phyloP scores from a whole-genome alignment of 2,797 vertebrate species.

The Urosaurus nigricauda region DNA sequence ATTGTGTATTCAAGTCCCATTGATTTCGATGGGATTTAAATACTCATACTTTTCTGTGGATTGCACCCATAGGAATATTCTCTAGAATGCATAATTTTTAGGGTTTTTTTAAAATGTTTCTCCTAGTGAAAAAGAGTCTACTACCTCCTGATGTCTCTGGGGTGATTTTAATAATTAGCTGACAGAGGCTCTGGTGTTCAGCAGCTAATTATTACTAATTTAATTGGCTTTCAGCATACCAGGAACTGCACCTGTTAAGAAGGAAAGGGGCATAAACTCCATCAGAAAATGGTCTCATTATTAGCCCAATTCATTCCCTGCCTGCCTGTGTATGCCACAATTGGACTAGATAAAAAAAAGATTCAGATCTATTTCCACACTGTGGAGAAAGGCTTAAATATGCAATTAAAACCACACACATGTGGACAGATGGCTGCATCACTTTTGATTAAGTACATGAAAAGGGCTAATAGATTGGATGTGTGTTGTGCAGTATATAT shows the following conservation, averaged over 20 bases:
- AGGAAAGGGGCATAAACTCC: constrained; percentile 1
- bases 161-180: constrained; percentile 54
- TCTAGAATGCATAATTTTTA: constrained; percentile 28
- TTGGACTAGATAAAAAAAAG: constrained; percentile 11
- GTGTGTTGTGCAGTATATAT: neutral
- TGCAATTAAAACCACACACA: neutral
- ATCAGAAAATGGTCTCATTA: constrained; percentile 20
- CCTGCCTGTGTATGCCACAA: neutral
- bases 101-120: neutral
- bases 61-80: constrained; percentile 14
- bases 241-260: constrained; percentile 41
- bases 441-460: constrained; percentile 1
- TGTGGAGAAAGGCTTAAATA: constrained; percentile 21
- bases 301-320: constrained; percentile 42
- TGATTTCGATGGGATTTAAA: constrained; percentile 33
- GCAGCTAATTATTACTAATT: constrained; percentile 41
- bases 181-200: constrained; percentile 12
- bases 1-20: constrained; percentile 33
- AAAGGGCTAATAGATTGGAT: fast-evolving
- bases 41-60: constrained; percentile 15
- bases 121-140: constrained; percentile 24
- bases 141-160: constrained; percentile 27
- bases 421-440: constrained; percentile 33
- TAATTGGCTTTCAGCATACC: constrained; percentile 36
- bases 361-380: constrained; percentile 23